These are phyloP conservation scores for Phylloscopus trochiloides DNA, from an alignment of 2,113 vertebrate species.

Conservation along the genomic window DNA sequence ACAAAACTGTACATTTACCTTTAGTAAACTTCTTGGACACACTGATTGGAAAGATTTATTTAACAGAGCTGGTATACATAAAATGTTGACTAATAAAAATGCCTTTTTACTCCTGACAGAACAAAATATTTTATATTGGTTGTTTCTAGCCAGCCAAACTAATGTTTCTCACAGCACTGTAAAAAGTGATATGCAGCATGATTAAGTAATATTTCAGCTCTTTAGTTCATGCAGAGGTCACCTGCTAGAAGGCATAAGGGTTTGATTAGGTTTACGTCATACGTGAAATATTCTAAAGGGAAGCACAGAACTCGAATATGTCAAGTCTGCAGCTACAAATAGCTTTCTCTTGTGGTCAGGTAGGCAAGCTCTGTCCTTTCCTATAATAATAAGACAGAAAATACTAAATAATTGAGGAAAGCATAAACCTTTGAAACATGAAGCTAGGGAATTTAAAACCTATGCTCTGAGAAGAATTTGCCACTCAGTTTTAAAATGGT, in stretches of 20 bases:
- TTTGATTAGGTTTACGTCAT: constrained; percentile 85
- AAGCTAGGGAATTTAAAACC: constrained; percentile 27
- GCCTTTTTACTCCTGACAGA: not conserved
- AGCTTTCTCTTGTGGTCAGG: constrained; percentile 60
- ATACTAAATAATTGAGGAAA: constrained; percentile 29
- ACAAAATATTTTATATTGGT: constrained; percentile 68
- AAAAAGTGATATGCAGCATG: constrained; percentile 72
- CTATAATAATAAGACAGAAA: constrained; percentile 56
- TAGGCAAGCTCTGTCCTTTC: constrained; percentile 53
- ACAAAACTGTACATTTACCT: not conserved
- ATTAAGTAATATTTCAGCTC: constrained; percentile 85
- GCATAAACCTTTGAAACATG: constrained; percentile 20
- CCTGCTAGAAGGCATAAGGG: constrained; percentile 77
- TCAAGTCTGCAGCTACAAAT: constrained; percentile 62
- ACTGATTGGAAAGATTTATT: not conserved
- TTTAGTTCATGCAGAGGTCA: constrained; percentile 85
- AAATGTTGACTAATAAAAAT: constrained; percentile 36
- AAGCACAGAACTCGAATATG: constrained; percentile 72
- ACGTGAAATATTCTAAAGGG: constrained; percentile 77
- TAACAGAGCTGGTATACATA: not conserved
- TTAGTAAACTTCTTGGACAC: not conserved
- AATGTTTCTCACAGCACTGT: constrained; percentile 68
- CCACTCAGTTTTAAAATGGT: not conserved
- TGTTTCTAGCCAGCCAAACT: constrained; percentile 68
- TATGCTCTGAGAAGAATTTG: constrained; percentile 16